Percentiles rank a stretch among this genome's conserved stretches.
phyloP scores from a whole-genome alignment of 2,797 vertebrate species.

The Prunella strophiata region DNA sequence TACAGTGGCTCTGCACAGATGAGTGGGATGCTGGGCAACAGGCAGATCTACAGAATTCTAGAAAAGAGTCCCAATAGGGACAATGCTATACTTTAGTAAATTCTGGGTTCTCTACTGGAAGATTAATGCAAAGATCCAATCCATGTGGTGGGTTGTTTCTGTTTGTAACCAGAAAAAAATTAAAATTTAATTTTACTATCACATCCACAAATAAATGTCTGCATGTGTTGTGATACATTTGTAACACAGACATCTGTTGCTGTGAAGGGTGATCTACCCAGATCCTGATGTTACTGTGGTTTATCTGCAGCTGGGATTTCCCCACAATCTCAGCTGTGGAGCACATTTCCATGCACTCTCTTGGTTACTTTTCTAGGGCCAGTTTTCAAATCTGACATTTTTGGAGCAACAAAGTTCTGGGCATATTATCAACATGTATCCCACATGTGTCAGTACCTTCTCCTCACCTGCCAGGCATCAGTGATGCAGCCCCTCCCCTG shows the following conservation, averaged over 20 bases:
- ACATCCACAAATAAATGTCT: neutral
- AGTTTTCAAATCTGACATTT: neutral
- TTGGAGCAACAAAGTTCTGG: neutral
- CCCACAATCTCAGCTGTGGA: neutral
- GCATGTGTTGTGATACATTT: too few relatives aligned
- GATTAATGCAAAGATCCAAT: neutral
- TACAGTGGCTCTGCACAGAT: neutral
- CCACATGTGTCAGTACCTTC: rapidly evolving
- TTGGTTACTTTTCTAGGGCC: neutral
- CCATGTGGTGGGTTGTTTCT: rapidly evolving
- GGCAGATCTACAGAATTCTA: neutral
- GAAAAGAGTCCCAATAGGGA: neutral
- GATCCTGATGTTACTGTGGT: neutral
- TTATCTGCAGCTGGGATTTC: neutral
- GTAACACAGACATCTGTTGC: neutral
- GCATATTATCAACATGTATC: rapidly evolving
- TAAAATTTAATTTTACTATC: neutral
- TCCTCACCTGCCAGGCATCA: rapidly evolving
- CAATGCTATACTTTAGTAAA: neutral
- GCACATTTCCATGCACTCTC: neutral
- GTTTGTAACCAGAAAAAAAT: neutral
- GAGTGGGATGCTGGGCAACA: neutral
- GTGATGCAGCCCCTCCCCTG: neutral
- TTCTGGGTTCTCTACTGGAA: neutral
- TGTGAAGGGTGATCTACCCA: neutral